Conservation (phyloP, 2,113 vertebrate species). For the Leptodactylus fuscus region DNA sequence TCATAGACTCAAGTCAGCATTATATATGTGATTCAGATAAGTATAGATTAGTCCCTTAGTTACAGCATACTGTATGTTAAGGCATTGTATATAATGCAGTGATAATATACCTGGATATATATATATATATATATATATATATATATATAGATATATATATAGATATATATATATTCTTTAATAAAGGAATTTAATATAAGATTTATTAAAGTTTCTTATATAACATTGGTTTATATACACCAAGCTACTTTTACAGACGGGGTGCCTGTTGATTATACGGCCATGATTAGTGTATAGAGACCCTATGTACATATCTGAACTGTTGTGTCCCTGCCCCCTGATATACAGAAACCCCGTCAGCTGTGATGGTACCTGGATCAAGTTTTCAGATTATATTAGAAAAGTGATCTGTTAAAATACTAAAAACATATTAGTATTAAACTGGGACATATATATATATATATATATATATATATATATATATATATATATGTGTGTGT, state of each 20-base stretch:
- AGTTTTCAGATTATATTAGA: background rate
- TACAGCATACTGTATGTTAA: background rate
- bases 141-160: no score
- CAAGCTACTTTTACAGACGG: background rate
- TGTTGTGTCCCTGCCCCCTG: background rate
- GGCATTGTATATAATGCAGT: no score
- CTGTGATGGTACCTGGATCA: no score
- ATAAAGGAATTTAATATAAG: background rate
- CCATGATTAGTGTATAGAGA: no score
- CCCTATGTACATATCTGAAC: background rate
- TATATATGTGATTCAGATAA: background rate
- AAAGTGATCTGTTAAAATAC: background rate
- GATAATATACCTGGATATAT: background rate
- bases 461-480: no score
- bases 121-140: no score
- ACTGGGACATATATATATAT: background rate
- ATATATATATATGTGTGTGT: background rate
- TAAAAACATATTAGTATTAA: background rate
- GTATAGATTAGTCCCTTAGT: background rate
- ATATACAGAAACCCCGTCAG: no score
- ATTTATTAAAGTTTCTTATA: background rate
- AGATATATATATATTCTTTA: background rate
- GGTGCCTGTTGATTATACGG: no score
- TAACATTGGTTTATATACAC: background rate
- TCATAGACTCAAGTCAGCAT: background rate